Evolutionary conservation across 2,888 invertebrate species (phyloP).

Genomic region (Diaphora mendica): DNA sequence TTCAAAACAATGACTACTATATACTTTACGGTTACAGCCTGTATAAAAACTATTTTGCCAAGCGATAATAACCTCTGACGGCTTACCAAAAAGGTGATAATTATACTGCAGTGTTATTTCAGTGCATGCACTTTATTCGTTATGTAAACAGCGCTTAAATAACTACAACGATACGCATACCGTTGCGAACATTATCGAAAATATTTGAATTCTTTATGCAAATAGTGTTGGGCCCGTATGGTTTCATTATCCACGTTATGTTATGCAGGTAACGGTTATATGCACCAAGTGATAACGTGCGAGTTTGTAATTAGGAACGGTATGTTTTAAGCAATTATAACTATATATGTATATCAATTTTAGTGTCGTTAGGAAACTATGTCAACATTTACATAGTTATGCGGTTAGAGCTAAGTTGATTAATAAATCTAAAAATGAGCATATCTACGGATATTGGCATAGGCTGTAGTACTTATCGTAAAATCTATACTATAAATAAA

Average conservation of each 20-base stretch:
- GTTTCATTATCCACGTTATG: background rate
- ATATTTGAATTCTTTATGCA: slow-evolving; percentile 13
- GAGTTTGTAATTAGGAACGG: background rate
- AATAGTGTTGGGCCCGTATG: slow-evolving; percentile 12
- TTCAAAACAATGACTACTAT: background rate
- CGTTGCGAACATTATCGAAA: background rate
- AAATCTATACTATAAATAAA: too few species aligned
- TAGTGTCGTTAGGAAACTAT: background rate
- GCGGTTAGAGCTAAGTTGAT: background rate
- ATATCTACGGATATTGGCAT: too few species aligned
- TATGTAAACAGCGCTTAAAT: slow-evolving; percentile 7
- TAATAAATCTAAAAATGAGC: too few species aligned
- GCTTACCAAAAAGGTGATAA: background rate
- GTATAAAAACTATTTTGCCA: background rate
- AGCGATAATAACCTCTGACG: background rate
- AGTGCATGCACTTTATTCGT: background rate
- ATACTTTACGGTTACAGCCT: background rate
- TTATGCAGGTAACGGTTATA: slow-evolving; percentile 11
- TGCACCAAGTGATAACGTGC: background rate
- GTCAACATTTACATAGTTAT: slow-evolving; percentile 4
- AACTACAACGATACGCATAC: slow-evolving; percentile 5
- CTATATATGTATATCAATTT: background rate
- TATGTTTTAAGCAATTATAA: slow-evolving; percentile 7
- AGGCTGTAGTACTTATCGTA: too few species aligned
- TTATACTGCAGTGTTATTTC: background rate